phyloP scores from a whole-genome alignment of 53 echinoderm and acorn worm species.

The Paracentrotus lividus region DNA sequence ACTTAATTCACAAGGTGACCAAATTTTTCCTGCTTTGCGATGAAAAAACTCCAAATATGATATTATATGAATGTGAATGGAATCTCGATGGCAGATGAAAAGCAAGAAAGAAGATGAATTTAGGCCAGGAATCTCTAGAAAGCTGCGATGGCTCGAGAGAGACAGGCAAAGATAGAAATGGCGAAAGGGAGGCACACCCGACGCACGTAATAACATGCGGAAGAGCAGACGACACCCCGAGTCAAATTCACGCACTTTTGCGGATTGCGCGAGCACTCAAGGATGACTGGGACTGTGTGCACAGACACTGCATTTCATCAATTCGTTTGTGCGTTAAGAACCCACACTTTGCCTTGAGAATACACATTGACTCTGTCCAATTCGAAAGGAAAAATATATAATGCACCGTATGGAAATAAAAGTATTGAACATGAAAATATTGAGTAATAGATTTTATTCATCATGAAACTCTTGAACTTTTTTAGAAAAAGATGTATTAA shows the following conservation, averaged over 20 bases:
- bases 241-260: neutral
- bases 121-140: conserved; percentile 49
- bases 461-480: too few relatives aligned
- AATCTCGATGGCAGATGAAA: neutral
- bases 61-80: neutral
- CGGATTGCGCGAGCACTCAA: neutral
- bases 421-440: too few relatives aligned
- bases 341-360: neutral
- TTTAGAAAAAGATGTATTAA: too few relatives aligned
- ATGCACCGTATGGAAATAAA: neutral
- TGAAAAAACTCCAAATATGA: neutral
- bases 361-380: neutral
- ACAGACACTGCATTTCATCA: neutral
- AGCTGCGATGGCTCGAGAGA: conserved; percentile 65
- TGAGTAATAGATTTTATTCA: too few relatives aligned
- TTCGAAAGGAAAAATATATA: neutral
- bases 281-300: neutral
- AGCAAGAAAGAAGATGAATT: neutral
- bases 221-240: neutral
- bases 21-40: neutral
- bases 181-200: conserved; percentile 1
- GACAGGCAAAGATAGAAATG: conserved; percentile 35
- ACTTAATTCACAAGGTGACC: neutral
- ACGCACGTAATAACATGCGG: neutral
- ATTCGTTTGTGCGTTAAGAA: neutral